Evolutionary conservation across 2,113 vertebrate species (phyloP).

Genomic region (Xenopus borealis): DNA sequence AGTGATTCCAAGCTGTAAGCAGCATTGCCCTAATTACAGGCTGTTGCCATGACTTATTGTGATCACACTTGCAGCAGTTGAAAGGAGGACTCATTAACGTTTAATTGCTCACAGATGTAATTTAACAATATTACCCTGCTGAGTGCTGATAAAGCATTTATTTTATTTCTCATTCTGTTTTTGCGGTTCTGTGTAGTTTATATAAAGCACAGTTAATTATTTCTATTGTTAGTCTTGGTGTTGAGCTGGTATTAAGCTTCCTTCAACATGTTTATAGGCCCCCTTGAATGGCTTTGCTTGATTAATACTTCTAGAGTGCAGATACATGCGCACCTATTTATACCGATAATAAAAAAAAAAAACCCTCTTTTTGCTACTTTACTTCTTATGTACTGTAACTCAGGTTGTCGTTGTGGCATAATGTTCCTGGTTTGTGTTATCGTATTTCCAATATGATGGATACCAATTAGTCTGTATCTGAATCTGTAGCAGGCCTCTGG

Average conservation of each 20-base stretch:
- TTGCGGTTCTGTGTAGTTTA: conserved; percentile 38
- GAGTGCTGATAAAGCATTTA: conserved; percentile 60
- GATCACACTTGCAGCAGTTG: conserved; percentile 58
- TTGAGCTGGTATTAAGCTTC: conserved; percentile 12
- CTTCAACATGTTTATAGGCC: conserved; percentile 12
- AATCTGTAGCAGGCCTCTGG: no score
- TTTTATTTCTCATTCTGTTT: conserved; percentile 57
- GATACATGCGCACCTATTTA: no score
- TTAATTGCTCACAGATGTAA: conserved; percentile 66
- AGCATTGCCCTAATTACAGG: conserved; percentile 76
- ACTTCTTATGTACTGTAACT: no score
- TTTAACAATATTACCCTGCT: conserved; percentile 56
- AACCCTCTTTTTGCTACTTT: no score
- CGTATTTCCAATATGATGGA: no score
- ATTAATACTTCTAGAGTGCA: background rate
- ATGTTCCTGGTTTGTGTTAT: no score
- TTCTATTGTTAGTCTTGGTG: conserved; percentile 22
- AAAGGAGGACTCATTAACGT: conserved; percentile 61
- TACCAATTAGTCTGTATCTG: no score
- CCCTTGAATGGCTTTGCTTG: background rate
- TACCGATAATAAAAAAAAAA: no score
- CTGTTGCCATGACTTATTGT: conserved; percentile 59
- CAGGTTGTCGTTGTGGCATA: no score
- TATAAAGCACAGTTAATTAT: conserved; percentile 14
- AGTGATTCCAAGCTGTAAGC: conserved; percentile 71